A percentile compares a stretch with the other conserved stretches of the same genome.
These are phyloP conservation scores for Deroplatys truncata DNA, from an alignment of 2,888 invertebrate genomes.

Conservation along the genomic window DNA sequence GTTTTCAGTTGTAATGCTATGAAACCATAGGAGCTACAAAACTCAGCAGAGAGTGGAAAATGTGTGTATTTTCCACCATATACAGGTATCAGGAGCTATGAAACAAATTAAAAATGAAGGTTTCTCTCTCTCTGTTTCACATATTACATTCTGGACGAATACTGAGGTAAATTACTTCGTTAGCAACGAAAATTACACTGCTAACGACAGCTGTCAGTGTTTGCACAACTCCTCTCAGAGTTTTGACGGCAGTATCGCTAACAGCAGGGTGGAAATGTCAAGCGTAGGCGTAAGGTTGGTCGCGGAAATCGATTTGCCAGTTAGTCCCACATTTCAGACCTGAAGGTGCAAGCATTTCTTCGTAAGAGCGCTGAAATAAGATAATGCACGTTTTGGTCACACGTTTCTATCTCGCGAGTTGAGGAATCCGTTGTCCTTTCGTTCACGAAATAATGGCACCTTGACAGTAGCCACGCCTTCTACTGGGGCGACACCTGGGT, in stretches of 20 bases:
- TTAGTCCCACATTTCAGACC: not conserved
- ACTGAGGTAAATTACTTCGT: not conserved
- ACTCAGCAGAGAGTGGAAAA: too few species aligned
- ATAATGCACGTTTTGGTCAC: not conserved
- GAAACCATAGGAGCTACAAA: too few species aligned
- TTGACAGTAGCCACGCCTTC: not conserved
- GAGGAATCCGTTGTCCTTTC: too few species aligned
- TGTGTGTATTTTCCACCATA: too few species aligned
- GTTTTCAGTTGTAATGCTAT: too few species aligned
- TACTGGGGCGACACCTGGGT: too few species aligned
- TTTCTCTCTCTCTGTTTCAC: too few species aligned
- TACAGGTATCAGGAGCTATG: too few species aligned
- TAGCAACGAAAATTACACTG: too few species aligned
- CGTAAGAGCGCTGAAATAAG: not conserved
- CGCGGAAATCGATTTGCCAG: not conserved
- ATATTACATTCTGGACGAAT: too few species aligned
- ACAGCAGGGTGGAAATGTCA: not conserved
- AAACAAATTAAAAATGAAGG: too few species aligned
- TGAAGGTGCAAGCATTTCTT: not conserved
- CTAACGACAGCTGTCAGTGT: not conserved
- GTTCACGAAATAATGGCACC: too few species aligned
- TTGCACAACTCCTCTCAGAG: not conserved
- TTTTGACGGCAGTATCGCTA: not conserved
- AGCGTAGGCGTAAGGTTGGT: not conserved
- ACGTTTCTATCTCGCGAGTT: not conserved